These are phyloP conservation scores for Cygnus olor DNA, from an alignment of 2,797 vertebrate genomes.

Conservation along the genomic window DNA sequence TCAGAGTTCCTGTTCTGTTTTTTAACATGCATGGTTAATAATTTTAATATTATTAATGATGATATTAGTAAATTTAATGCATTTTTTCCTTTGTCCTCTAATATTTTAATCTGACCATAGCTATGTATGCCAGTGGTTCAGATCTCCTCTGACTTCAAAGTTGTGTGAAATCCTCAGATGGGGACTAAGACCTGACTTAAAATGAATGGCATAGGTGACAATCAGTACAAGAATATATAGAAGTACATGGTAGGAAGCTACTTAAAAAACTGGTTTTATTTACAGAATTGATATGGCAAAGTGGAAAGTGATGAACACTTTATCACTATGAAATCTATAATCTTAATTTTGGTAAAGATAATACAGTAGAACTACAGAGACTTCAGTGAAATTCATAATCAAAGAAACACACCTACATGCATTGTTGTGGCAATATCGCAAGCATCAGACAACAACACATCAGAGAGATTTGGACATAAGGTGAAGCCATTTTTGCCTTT, in stretches of 20 bases:
- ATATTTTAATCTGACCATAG: slow-evolving; percentile 1
- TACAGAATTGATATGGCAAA: background rate
- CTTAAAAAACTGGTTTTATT: background rate
- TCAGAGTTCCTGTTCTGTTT: background rate
- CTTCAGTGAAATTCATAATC: background rate
- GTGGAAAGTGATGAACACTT: background rate
- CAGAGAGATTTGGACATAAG: background rate
- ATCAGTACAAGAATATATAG: background rate
- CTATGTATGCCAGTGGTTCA: background rate
- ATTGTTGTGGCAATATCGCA: background rate
- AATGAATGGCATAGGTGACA: background rate
- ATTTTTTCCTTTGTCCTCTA: background rate
- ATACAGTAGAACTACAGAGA: background rate
- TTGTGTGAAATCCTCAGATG: background rate
- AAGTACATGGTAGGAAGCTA: background rate
- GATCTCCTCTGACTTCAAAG: background rate
- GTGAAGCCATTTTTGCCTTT: background rate
- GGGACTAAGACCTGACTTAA: background rate
- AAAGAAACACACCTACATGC: background rate
- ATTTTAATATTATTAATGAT: background rate
- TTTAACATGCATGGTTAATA: background rate
- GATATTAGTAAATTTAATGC: background rate
- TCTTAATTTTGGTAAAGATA: background rate
- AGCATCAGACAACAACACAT: background rate
- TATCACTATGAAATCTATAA: background rate